Percentiles rank a stretch among this genome's conserved stretches.
Conservation (phyloP, 1,140 invertebrate species). For the Planococcus citri region DNA sequence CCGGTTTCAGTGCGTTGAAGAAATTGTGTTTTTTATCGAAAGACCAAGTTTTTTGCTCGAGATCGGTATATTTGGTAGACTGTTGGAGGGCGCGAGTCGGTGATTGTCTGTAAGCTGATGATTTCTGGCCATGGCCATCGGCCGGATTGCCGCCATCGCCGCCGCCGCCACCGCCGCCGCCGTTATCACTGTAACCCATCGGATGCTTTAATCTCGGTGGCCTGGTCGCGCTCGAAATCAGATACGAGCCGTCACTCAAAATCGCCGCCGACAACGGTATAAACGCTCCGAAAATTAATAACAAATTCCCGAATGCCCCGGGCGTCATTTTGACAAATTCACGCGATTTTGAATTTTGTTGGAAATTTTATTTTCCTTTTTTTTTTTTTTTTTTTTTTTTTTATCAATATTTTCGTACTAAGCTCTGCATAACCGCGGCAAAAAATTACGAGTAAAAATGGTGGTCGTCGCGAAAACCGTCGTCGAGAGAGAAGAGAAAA, state of each 20-base stretch:
- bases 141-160: background rate
- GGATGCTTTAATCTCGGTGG: constrained; percentile 1
- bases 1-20: background rate
- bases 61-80: background rate
- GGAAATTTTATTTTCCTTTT: background rate
- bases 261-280: background rate
- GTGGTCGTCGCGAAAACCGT: background rate
- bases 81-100: background rate
- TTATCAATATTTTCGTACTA: background rate
- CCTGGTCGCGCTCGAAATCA: constrained; percentile 11
- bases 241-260: constrained; percentile 13
- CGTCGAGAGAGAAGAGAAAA: background rate
- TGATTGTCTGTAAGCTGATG: constrained; percentile 4
- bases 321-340: background rate
- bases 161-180: too few relatives aligned
- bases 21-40: constrained; percentile 11
- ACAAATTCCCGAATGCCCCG: constrained; percentile 1
- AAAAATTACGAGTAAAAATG: background rate
- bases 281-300: constrained; percentile 6
- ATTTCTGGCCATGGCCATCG: background rate
- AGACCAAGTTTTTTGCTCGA: background rate
- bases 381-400: constrained; percentile 6
- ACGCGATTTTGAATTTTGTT: background rate
- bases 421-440: background rate
- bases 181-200: background rate